Base-by-base conservation (phyloP, 2,113 vertebrate species). In the Oncorhynchus masou region DNA sequence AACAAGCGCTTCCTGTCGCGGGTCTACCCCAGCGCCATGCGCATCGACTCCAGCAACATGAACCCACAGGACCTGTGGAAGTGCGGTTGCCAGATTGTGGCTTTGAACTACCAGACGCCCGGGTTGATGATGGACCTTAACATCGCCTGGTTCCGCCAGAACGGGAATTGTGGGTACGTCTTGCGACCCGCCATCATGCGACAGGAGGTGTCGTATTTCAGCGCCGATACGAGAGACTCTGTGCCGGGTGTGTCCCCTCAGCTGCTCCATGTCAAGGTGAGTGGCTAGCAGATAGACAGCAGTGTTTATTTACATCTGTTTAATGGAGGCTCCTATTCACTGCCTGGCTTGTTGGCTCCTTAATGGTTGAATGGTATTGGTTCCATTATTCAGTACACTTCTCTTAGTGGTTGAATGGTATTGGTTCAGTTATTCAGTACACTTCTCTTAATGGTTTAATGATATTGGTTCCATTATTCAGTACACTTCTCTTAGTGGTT, bases 1-100 rank as follows among this genome's bases (percentile, higher is more conserved):
- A 97, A 97, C 91, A 98, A 98, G 83, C 95, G 93, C 51, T 96
- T 96, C 78, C 93, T 98, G 4, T 95, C 96, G 0, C 90, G 96
- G 13, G 96, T 98, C 19, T 95, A 95, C 70, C 97, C 97, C 59
- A 97, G 88, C 67, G 96, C 96, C 0, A 95, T 96, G 95, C 93
- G 96, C 48, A 94, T 97, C 20, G 96, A 98, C 90, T 98, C 96
- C 0, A 97, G 96, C 88, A 98, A 98, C 85, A 96, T 97, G 95
- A 97, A 98, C 87, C 97, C 96, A 60, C 97, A 97, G 90, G 96
- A 97, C 84, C 94, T 97, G 79, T 98, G 97, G 97, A 97, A 98
- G 73, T 97, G 96, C 15, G 97, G 97, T 3, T 97, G 96, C 85
- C 97, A 98, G 83, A 95, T 98, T 12, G 97, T 98, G 59, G 94